Evolutionary conservation across 2,888 invertebrate genomes (phyloP).

Genomic region (Pachydiplax longipennis): DNA sequence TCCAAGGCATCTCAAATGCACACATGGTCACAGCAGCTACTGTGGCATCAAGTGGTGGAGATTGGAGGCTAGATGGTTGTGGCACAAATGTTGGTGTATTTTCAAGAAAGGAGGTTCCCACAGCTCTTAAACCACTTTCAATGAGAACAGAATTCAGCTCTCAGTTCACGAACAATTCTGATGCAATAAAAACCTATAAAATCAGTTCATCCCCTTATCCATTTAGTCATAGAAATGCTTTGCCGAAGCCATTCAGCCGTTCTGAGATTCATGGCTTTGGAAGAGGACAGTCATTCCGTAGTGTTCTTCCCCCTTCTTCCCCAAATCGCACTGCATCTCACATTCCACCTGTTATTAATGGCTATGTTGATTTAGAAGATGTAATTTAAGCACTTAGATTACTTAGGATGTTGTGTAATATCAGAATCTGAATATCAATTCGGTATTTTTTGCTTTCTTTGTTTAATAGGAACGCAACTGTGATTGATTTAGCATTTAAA

Average conservation of each 20-base stretch:
- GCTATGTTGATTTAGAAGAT: slow-evolving; percentile 34
- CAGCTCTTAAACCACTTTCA: background rate
- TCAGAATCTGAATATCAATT: background rate
- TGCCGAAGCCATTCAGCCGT: slow-evolving; percentile 3
- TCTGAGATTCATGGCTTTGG: background rate
- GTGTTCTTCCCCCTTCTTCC: background rate
- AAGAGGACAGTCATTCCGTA: background rate
- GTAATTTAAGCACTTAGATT: background rate
- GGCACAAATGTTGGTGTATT: background rate
- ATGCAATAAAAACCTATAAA: background rate
- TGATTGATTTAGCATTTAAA: background rate
- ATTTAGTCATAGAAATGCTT: slow-evolving; percentile 1
- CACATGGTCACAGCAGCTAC: background rate
- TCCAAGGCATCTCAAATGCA: background rate
- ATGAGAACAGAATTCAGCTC: background rate
- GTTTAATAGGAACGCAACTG: background rate
- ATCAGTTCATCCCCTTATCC: background rate
- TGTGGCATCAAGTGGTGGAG: no score
- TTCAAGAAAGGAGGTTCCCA: background rate
- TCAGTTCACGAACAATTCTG: background rate
- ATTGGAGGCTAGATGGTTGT: no score
- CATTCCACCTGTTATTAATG: background rate
- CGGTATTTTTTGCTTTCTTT: background rate
- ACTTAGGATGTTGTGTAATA: background rate
- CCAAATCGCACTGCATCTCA: background rate